Evolutionary conservation across 2,797 vertebrate species (phyloP), one percentile per base, ranked within the genome.

Genomic region (Varecia variegata): DNA sequence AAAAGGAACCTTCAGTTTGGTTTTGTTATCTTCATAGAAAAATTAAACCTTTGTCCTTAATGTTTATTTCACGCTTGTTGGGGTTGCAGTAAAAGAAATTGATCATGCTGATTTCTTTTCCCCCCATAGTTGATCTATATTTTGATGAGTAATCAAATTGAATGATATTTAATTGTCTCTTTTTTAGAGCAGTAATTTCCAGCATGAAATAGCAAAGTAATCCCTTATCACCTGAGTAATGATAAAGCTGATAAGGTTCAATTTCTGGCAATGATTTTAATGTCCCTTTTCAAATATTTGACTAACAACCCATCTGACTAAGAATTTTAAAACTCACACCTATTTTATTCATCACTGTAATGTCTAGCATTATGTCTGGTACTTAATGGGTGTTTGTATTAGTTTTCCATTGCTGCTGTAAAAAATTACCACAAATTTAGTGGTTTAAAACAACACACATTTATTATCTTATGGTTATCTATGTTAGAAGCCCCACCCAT

Each of bases 171-270:
- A 93, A 7, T 93, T 93, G 9, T 93, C 90, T 58, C 21, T 40
- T 62, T 56, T 84, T 95, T 96, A 90, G 30, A 84, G 80, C 65
- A 70, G 81, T 18, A 27, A 38, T 97, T 97, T 97, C 71, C 79
- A 74, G 68, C 12, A 45, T 54, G 50, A 95, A 83, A 58, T 65
- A 96, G 27, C 35, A 67, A 73, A 95, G 84, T 65, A 60, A 96
- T 96, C 90, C 60, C 50, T 86, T 0, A 0, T 65, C 87, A 93
- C 87, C 73, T 92, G n/a, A 27, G 43, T 92, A 65, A 83, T 45
- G 67, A 70, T 85, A 71, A 94, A 95, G 43, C 56, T 68, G 38
- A 77, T 52, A 80, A 80, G 40, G 21, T 81, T 1, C 76, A 43
- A 70, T 76, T 95, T 94, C 30, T 71, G 27, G 35, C 43, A 62